Evolutionary conservation across 2,888 invertebrate species (phyloP), one percentile per base, ranked within the genome.

Genomic region (Ptychoptera albimana): DNA sequence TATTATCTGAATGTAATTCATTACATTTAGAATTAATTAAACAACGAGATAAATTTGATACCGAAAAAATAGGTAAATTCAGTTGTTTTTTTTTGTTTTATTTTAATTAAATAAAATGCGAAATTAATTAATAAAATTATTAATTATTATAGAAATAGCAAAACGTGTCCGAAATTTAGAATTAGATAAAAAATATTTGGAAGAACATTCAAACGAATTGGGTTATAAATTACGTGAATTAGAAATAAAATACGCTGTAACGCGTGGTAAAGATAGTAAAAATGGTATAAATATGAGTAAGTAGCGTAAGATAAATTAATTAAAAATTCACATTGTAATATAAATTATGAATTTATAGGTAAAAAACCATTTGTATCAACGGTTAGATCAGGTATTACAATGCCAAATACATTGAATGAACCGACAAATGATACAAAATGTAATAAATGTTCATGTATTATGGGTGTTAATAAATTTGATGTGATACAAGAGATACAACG

Each of bases 1-100:
- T 86, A 40, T 72, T 84, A 45, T 73, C 75, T 59, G 82, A 85
- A 66, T 81, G 79, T 57, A 85, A 83, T 64, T 70, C 75, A 53
- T 64, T 86, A 42, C 79, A 85, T 57, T 64, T 71, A 52, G 74
- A 81, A 54, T 65, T 79, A 46, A 67, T 82, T 45, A 71, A 74
- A 54, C 64, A 74, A 40, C 75, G 74, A 54, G 84, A 85, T 57
- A 71, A 75, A 50, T 70, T 70, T 62, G 69, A 78, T 53, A 69
- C 71, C 64, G 61, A 72, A 52, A 62, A 74, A 57, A 66, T 61
- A 60, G 72, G 73, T 72, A 60, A 50, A 46, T n/a, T n/a, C 49
- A 44, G 34, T 46, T 35, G 44, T 30, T 5, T 23, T 5, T 7
- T 5, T 23, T 5, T 23, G 23, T 23, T 23, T 23, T 5, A 23